A percentile compares a stretch with the other conserved stretches of the same genome.
Evolutionary conservation across 2,888 invertebrate genomes (phyloP).

Genomic region (Ophraella communa): DNA sequence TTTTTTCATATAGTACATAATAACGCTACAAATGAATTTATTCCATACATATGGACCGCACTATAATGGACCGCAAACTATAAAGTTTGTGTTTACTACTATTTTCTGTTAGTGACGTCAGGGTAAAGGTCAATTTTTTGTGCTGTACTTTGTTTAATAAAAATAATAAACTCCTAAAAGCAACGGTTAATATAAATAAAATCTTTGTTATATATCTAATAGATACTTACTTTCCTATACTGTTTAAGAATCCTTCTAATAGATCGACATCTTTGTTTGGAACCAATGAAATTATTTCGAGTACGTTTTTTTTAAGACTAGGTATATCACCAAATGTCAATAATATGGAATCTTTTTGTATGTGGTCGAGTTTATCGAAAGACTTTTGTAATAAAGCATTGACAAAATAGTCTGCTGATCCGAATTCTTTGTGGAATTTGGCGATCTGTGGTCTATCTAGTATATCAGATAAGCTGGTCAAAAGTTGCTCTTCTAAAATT

Average conservation of each 20-base stretch:
- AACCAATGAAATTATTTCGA: constrained; percentile 18
- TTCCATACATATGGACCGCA: no score
- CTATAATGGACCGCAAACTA: no score
- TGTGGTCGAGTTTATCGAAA: constrained; percentile 1
- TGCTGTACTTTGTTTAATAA: no score
- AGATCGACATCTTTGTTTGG: constrained; percentile 7
- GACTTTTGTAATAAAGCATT: constrained; percentile 62
- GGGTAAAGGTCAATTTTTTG: no score
- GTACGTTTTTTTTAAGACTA: background rate
- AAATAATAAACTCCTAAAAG: no score
- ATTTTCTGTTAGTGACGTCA: no score
- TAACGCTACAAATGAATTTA: no score
- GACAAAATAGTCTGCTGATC: constrained; percentile 87
- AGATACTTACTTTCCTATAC: constrained; percentile 32
- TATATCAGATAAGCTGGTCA: constrained; percentile 26
- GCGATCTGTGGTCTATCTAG: constrained; percentile 55
- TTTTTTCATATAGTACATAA: no score
- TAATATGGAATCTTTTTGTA: constrained; percentile 45
- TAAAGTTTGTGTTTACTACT: no score
- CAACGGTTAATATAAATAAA: no score
- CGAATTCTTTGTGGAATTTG: constrained; percentile 47
- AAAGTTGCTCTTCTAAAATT: no score
- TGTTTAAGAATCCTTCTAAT: constrained; percentile 21
- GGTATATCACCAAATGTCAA: constrained; percentile 32
- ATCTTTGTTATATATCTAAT: no score